Base-by-base conservation (phyloP, 2,113 vertebrate species). In the Vidua chalybeata region DNA sequence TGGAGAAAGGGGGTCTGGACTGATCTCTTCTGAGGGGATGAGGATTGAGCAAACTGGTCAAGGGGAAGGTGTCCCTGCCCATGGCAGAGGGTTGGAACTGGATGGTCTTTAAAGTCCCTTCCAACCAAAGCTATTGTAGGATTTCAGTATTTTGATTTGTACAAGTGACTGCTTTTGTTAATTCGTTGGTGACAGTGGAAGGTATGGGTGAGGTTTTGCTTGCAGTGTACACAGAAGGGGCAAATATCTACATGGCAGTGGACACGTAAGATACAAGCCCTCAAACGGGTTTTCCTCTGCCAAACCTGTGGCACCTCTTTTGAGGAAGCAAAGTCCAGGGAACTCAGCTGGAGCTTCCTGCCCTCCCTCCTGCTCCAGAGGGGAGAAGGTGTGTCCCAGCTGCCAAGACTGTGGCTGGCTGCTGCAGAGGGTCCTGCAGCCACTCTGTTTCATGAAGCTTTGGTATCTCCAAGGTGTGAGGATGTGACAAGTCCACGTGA, bases 401-500 rank as follows among this genome's bases (percentile, higher is more conserved):
- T 17, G 35, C 43, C 3, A 0, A 6, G n/a, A 2, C 1, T 56
- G 22, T 37, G 23, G 5, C 33, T 82, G 48, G 24, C 78, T 41
- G 27, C 10, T 3, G 4, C 6, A 3, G 9, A 31, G 22, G 39
- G 13, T 28, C 28, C 76, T 59, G 77, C 26, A 43, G 48, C 5
- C 11, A 4, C 52, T 26, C 33, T 48, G 15, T 37, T 89, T 28
- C 17, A 3, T 3, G 4, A 30, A 89, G 39, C 19, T 81, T 45
- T 59, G 41, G 56, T 41, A 61, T 19, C 68, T n/a, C 33, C 0
- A 3, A 26, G 59, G 30, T 2, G 2, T 52, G 8, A n/a, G 35
- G 68, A 9, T 43, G 27, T 2, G 6, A 7, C 51, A 41, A 69
- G 4, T 1, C 41, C 18, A 3, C 0, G 0, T 4, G 10, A 23